These are phyloP conservation scores for Drosophila neonasuta DNA, from an alignment of 2,888 invertebrate species.

Conservation along the genomic window DNA sequence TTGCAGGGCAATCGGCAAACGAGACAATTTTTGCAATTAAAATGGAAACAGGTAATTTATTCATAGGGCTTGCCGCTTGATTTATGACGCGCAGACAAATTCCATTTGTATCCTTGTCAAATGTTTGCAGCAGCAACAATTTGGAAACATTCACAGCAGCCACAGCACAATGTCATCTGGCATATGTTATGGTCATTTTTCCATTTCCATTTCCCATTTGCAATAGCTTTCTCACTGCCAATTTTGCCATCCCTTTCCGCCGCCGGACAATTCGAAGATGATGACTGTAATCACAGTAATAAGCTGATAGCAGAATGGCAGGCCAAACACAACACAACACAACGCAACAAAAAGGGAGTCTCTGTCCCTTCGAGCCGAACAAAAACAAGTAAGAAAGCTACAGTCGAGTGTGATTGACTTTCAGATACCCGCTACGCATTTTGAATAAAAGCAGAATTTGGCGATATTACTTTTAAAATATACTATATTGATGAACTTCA, in stretches of 20 bases:
- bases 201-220: conserved; percentile 7
- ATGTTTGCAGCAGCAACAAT: conserved; percentile 17
- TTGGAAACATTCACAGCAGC: conserved; percentile 18
- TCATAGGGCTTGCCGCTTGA: conserved; percentile 38
- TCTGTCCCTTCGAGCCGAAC: neutral
- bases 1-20: conserved; percentile 1
- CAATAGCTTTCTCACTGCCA: neutral
- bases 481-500: no score
- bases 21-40: conserved; percentile 46
- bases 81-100: conserved; percentile 44
- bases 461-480: no score
- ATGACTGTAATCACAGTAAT: conserved; percentile 68
- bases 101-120: conserved; percentile 8
- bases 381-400: neutral
- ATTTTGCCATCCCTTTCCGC: conserved; percentile 7
- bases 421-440: no score
- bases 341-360: conserved; percentile 26
- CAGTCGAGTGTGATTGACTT: accelerated
- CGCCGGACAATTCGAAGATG: conserved; percentile 17
- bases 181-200: conserved; percentile 33
- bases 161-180: conserved; percentile 25
- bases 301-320: conserved; percentile 46
- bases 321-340: conserved; percentile 1
- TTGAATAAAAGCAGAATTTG: no score
- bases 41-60: conserved; percentile 47